phyloP scores from a whole-genome alignment of 2,113 vertebrate genomes.

The Brachyhypopomus occidentalis region DNA sequence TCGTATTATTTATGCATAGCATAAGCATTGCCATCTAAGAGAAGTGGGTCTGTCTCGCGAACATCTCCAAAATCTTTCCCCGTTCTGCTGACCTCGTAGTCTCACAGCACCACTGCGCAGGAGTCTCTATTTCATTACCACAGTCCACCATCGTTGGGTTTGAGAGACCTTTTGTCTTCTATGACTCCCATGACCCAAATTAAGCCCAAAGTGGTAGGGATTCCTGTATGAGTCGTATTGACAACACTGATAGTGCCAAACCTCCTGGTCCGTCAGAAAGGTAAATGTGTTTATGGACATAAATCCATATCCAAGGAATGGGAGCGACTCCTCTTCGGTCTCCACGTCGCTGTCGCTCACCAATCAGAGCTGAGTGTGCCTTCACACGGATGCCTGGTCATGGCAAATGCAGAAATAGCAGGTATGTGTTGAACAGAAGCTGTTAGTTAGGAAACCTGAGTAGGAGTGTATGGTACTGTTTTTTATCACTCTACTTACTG shows the following conservation, averaged over 20 bases:
- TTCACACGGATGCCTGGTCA: too few relatives aligned
- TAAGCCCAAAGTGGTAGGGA: background rate
- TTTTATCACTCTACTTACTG: too few relatives aligned
- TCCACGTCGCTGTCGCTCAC: too few relatives aligned
- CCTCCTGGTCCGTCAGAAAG: background rate
- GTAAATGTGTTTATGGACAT: slow-evolving; percentile 38
- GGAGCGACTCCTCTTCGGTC: too few relatives aligned
- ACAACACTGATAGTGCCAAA: slow-evolving; percentile 12
- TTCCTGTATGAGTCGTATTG: slow-evolving; percentile 5
- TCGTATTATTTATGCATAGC: background rate
- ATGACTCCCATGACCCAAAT: slow-evolving; percentile 1
- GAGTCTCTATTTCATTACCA: background rate
- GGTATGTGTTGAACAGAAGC: slow-evolving; percentile 5
- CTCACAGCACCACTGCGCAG: background rate
- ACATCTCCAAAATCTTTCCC: background rate
- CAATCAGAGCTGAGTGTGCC: too few relatives aligned
- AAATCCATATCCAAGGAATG: too few relatives aligned
- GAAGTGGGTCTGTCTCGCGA: background rate
- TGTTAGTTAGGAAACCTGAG: background rate
- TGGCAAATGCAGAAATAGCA: too few relatives aligned
- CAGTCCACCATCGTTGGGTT: background rate
- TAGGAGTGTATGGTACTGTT: too few relatives aligned
- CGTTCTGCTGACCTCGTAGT: background rate
- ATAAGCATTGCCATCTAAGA: too few relatives aligned
- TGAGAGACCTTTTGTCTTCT: background rate